Evolutionary conservation across 2,797 vertebrate genomes (phyloP).

Genomic region (Merluccius polli): DNA sequence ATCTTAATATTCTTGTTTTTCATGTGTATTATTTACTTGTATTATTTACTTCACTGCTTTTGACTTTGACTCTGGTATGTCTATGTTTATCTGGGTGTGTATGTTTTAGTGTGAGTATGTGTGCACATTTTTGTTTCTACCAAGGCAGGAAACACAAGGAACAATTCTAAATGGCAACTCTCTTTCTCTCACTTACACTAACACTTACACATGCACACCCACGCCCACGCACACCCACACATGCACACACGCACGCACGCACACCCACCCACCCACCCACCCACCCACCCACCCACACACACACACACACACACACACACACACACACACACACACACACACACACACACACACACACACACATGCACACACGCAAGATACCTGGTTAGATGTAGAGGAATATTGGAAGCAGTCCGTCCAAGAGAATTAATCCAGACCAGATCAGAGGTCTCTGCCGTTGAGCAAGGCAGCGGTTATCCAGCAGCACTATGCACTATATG

Average conservation of each 20-base stretch:
- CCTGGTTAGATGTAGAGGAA: background rate
- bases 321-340: too few relatives aligned
- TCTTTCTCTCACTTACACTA: background rate
- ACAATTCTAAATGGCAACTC: background rate
- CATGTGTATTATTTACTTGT: too few relatives aligned
- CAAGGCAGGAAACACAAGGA: slow-evolving; percentile 1
- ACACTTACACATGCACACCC: background rate
- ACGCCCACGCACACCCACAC: too few relatives aligned
- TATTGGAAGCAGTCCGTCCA: background rate
- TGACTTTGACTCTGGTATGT: background rate
- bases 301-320: too few relatives aligned
- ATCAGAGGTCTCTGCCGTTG: background rate
- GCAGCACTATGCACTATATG: background rate
- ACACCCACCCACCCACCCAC: too few relatives aligned
- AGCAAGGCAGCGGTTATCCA: background rate
- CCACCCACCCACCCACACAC: too few relatives aligned
- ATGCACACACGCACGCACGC: background rate
- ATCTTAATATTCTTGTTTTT: too few relatives aligned
- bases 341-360: background rate
- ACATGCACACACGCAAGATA: background rate
- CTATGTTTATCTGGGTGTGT: background rate
- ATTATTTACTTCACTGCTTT: background rate
- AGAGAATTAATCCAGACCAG: background rate
- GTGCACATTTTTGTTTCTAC: background rate
- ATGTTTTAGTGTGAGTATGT: background rate